Evolutionary conservation across 2,797 vertebrate genomes (phyloP), one percentile per base, ranked within the genome.

Genomic region (Toxotes lorentzi): DNA sequence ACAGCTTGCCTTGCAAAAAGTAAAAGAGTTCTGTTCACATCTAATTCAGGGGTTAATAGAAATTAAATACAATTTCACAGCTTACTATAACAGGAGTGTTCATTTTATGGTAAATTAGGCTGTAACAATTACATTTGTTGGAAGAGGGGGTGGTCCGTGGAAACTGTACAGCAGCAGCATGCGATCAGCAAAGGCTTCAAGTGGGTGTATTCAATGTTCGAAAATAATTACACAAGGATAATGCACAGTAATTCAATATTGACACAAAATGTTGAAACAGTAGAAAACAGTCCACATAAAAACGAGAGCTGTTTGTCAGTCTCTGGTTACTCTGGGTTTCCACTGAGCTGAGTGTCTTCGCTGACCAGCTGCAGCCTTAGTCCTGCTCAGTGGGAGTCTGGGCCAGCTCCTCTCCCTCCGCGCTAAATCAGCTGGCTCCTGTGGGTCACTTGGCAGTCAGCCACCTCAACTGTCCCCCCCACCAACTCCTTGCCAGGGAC

Each of bases 21-120:
- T 3, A 21, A 21, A 53, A 32, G 14, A 23, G 56, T 35, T 32
- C 2, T 10, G 60, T 75, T 84, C 65, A 60, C 10, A 35, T 84
- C 63, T 43, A 53, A 81, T 65, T 82, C 47, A 60, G 76, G 53
- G 64, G 70, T 87, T 84, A 80, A 86, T 70, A 70, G 79, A 86
- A 92, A 90, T 91, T 84, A 87, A 86, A 90, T 87, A 78, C 67
- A 65, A 94, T 92, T 93, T 93, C 89, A 91, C 89, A 87, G 83
- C 61, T 56, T 54, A 60, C 87, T 81, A 88, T 79, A 83, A 89
- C 48, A 70, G 78, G 78, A 89, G 74, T 40, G 70, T 76, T 91
- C 81, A 91, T 93, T 92, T 94, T 86, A 92, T 81, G 90, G 75
- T 41, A 48, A 76, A 91, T 92, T 88, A 86, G 57, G 35, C 76